phyloP scores from a whole-genome alignment of 2,113 vertebrate species.

The Hymenochirus boettgeri region DNA sequence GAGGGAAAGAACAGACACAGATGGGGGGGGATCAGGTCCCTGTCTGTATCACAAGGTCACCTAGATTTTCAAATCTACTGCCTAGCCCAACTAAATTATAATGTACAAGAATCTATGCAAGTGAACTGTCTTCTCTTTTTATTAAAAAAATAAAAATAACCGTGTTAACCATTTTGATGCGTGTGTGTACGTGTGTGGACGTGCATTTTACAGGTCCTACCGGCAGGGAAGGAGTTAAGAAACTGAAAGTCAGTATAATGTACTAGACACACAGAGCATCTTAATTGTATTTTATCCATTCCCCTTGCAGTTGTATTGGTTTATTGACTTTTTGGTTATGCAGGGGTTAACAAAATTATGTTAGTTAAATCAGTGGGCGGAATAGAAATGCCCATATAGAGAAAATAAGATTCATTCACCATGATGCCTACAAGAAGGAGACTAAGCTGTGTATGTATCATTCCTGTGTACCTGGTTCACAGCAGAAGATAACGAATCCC shows the following conservation, averaged over 20 bases:
- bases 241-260: background rate
- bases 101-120: background rate
- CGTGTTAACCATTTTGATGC: background rate
- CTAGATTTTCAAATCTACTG: conserved; percentile 25
- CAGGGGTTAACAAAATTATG: background rate
- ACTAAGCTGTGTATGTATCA: background rate
- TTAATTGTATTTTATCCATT: background rate
- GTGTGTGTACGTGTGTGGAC: background rate
- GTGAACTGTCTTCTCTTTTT: background rate
- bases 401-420: background rate
- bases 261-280: background rate
- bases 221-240: background rate
- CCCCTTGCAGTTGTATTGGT: background rate
- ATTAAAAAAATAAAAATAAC: background rate
- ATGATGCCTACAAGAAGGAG: background rate
- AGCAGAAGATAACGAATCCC: background rate
- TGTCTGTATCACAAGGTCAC: conserved; percentile 37
- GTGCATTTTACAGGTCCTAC: background rate
- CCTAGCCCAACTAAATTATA: conserved; percentile 10
- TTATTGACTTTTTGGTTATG: background rate
- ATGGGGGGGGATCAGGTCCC: conserved; percentile 30
- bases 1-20: conserved; percentile 4
- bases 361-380: background rate
- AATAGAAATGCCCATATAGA: background rate
- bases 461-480: background rate